These are phyloP conservation scores for Hippoglossus stenolepis DNA, from an alignment of 2,113 vertebrate species.

Conservation along the genomic window DNA sequence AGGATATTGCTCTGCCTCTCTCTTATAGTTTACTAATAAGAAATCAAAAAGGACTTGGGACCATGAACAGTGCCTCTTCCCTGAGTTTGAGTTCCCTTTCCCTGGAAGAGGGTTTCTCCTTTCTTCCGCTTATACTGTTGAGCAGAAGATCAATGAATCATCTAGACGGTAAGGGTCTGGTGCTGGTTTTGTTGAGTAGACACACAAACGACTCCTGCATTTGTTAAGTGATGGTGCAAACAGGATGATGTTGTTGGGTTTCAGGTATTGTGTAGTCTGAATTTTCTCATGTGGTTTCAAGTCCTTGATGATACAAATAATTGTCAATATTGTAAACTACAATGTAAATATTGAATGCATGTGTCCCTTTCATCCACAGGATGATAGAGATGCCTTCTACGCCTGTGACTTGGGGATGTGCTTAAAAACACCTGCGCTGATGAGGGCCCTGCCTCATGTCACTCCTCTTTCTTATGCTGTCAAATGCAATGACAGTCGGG, in stretches of 20 bases:
- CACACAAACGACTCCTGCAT: not conserved
- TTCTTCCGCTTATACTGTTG: constrained; percentile 92
- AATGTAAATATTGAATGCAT: not conserved
- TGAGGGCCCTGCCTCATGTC: constrained; percentile 89
- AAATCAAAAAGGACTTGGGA: constrained; percentile 54
- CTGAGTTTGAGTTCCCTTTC: constrained; percentile 89
- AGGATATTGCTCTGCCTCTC: not conserved
- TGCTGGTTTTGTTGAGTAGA: not conserved
- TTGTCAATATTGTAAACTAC: too few species aligned
- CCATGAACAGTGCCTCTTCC: constrained; percentile 84
- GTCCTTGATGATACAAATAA: too few species aligned
- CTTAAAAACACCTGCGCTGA: constrained; percentile 95
- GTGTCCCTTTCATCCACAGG: constrained; percentile 78
- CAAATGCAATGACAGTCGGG: constrained; percentile 94
- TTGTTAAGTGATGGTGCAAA: not conserved
- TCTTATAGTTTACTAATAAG: constrained; percentile 75
- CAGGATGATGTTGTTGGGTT: too few species aligned
- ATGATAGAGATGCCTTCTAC: constrained; percentile 97
- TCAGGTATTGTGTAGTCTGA: too few species aligned
- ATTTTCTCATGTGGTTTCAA: too few species aligned
- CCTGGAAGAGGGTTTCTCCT: constrained; percentile 95
- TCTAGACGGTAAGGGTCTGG: constrained; percentile 87
- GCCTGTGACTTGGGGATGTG: constrained; percentile 96
- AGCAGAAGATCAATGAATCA: constrained; percentile 96
- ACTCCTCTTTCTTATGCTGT: constrained; percentile 96